Evolutionary conservation across 2,797 vertebrate species (phyloP), one percentile per base, ranked within the genome.

Genomic region (Chloroceryle amazona): DNA sequence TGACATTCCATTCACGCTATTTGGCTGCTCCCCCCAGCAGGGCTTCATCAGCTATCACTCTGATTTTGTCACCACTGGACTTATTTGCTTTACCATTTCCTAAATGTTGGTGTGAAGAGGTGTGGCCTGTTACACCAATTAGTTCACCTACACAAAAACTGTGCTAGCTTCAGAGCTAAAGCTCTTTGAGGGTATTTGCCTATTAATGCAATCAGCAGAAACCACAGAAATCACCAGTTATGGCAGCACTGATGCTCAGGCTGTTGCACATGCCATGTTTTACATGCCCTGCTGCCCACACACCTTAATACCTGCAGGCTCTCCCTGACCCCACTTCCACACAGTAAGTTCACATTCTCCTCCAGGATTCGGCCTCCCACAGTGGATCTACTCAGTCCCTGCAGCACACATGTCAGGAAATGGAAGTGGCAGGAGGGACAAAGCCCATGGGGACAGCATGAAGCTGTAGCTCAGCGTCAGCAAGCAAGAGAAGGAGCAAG

Each of bases 81-180:
- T 96, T 93, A 90, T 89, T 96, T 95, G 76, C 80, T 95, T 88
- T 86, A 52, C 80, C 31, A 19, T 93, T 91, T 93, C 85, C 89
- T 76, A 81, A 79, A 93, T 6, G 52, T 25, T 57, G 44, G 25
- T 3, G 22, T 3, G 6, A 86, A 75, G 88, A 89, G 66, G 55
- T 18, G 73, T 67, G 91, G 39, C 33, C 42, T 42, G 39, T 80
- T 57, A 31, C 12, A 44, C 20, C 47, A 28, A 28, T 57, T 63
- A 93, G 73, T 41, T 89, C 58, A 60, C 58, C 31, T 76, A 18
- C 70, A 44, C 51, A 79, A 70, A 72, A 74, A 8, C 9, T 3
- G 39, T 5, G 65, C 25, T 47, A 67, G 67, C 54, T 46, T 3
- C 9, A 60, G 66, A 89, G 60, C 54, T 61, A 61, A 44, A 81